Evolutionary conservation across 2,113 vertebrate genomes (phyloP), one percentile per base, ranked within the genome.

Genomic region (Dolichotis patagonum): DNA sequence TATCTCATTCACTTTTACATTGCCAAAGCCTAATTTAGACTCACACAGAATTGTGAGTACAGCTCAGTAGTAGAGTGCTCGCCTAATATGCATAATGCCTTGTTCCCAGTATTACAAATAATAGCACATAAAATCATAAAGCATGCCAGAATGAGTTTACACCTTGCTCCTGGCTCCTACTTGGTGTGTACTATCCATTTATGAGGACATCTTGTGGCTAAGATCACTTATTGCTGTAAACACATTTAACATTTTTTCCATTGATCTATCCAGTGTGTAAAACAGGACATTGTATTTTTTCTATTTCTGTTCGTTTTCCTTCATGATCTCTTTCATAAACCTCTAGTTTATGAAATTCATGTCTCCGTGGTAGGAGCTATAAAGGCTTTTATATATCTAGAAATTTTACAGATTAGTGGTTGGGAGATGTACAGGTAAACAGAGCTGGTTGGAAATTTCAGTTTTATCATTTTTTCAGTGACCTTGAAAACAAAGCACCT

Each of bases 151-250:
- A 43, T 43, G 9, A 62, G n/a, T 46, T 56, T 54, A 54, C 14
- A 46, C 46, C 52, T 49, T 92, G 22, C 28, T 41, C n/a, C 60
- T 65, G 91, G 30, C 35, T 43, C 52, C 52, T 82, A 6, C 8
- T 60, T 71, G n/a, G 12, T 35, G 1, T 83, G 24, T 54, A 19
- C 22, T 58, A 9, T 49, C 75, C 58, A 58, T 60, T 90, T 88
- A 62, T 88, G 43, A 95, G 77, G 92, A 63, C 63, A 82, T 35
- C 94, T 90, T 65, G 73, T 95, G 90, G 73, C 75, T 80, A 54
- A 52, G 9, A 62, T 94, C 24, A 13, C 58, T 78, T 83, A 82
- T 14, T 83, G 43, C 69, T 26, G 35, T 60, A 87, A 71, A 80
- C 22, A 88, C n/a, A 65, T 17, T 10, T 87, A 77, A 43, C 19